phyloP scores from a whole-genome alignment of 2,113 vertebrate species.

The Passer montanus region DNA sequence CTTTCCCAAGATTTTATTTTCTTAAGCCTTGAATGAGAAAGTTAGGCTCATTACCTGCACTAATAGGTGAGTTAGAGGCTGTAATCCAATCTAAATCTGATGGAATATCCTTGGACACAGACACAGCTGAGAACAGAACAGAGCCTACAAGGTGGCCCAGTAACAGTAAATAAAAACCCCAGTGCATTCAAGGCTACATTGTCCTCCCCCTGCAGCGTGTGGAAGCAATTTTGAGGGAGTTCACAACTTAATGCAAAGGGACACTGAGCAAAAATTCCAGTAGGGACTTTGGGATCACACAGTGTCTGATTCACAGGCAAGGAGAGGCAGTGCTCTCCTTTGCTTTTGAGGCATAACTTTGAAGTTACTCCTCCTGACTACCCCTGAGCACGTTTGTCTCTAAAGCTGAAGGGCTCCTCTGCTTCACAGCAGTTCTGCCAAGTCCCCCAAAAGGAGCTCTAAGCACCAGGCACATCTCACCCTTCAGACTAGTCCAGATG shows the following conservation, averaged over 20 bases:
- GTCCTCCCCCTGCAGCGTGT: not conserved
- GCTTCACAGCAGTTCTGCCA: not conserved
- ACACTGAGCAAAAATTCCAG: not conserved
- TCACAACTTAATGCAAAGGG: not conserved
- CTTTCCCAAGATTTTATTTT: not conserved
- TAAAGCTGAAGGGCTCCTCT: not conserved
- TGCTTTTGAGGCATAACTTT: not conserved
- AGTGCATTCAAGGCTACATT: not conserved
- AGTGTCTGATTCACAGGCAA: not conserved
- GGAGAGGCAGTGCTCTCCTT: not conserved
- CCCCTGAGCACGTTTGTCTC: not conserved
- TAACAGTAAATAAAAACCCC: not conserved
- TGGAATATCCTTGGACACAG: not conserved
- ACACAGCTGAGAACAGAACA: not conserved
- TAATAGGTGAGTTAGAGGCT: not conserved
- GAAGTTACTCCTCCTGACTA: not conserved
- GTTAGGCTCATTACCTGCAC: not conserved
- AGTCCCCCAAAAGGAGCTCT: not conserved
- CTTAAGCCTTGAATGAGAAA: not conserved
- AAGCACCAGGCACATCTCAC: not conserved
- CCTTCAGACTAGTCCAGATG: not conserved
- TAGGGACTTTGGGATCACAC: accelerated
- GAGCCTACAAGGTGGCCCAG: not conserved
- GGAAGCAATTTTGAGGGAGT: not conserved
- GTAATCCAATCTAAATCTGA: not conserved